Evolutionary conservation across 2,113 vertebrate species (phyloP).

Genomic region (Picathartes gymnocephalus): DNA sequence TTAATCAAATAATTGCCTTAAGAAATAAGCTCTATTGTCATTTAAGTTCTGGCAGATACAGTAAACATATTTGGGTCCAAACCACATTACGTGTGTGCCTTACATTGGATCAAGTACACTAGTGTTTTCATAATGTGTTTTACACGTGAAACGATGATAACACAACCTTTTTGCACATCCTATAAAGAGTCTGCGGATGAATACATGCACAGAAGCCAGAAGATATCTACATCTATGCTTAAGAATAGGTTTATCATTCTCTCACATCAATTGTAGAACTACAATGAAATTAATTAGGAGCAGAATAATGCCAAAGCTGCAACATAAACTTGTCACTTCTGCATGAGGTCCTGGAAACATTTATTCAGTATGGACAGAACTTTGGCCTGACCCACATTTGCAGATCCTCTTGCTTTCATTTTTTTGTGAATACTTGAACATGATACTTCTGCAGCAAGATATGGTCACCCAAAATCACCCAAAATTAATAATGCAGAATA

Average conservation of each 20-base stretch:
- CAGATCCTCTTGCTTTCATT: not conserved
- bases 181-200: not conserved
- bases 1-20: not conserved
- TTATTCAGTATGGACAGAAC: not conserved
- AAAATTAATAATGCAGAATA: not conserved
- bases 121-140: not conserved
- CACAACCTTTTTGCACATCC: not conserved
- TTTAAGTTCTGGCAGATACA: conserved; percentile 2
- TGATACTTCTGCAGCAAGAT: not conserved
- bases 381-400: not conserved
- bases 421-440: not conserved
- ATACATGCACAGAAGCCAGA: not conserved
- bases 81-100: not conserved
- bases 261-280: not conserved
- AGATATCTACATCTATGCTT: not conserved
- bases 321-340: not conserved
- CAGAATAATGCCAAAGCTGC: not conserved
- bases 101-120: not conserved
- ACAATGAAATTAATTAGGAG: not conserved
- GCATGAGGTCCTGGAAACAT: not conserved
- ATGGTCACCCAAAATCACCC: not conserved
- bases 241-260: not conserved
- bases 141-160: not conserved
- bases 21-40: not conserved
- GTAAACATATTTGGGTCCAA: not conserved